phyloP scores from a whole-genome alignment of 2,113 vertebrate species.

The Microcebus lehilahytsara region DNA sequence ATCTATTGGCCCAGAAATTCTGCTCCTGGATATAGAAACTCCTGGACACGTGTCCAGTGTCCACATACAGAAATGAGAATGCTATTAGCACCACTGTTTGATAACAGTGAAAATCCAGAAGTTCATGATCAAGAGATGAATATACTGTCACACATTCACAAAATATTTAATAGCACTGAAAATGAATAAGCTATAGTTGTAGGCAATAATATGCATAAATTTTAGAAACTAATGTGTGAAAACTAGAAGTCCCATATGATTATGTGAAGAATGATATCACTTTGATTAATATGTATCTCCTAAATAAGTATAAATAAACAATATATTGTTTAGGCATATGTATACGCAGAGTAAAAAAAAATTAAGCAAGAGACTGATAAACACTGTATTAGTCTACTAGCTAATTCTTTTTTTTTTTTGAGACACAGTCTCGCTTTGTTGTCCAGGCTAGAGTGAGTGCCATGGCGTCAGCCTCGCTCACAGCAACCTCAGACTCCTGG shows the following conservation, averaged over 20 bases:
- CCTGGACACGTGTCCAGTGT: background rate
- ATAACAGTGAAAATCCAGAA: background rate
- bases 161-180: conserved; percentile 17
- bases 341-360: background rate
- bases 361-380: background rate
- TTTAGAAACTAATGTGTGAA: conserved; percentile 26
- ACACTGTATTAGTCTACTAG: background rate
- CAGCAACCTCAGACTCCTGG: too few relatives aligned
- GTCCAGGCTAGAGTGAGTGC: too few relatives aligned
- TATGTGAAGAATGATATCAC: background rate
- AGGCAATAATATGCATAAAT: background rate
- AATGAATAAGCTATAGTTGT: background rate
- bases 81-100: background rate
- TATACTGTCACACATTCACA: background rate
- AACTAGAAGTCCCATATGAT: background rate
- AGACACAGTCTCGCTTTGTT: too few relatives aligned
- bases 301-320: background rate
- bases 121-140: background rate
- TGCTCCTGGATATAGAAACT: background rate
- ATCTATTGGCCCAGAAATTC: background rate
- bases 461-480: too few relatives aligned
- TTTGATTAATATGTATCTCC: background rate
- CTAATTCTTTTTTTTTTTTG: too few relatives aligned
- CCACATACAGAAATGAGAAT: background rate
- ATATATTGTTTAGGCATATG: background rate